Percentiles rank a stretch among this genome's conserved stretches.
These are phyloP conservation scores for Nemopilema nomurai DNA, from an alignment of 30 jellyfish, hydroid and myxozoan genomes.

Conservation along the genomic window DNA sequence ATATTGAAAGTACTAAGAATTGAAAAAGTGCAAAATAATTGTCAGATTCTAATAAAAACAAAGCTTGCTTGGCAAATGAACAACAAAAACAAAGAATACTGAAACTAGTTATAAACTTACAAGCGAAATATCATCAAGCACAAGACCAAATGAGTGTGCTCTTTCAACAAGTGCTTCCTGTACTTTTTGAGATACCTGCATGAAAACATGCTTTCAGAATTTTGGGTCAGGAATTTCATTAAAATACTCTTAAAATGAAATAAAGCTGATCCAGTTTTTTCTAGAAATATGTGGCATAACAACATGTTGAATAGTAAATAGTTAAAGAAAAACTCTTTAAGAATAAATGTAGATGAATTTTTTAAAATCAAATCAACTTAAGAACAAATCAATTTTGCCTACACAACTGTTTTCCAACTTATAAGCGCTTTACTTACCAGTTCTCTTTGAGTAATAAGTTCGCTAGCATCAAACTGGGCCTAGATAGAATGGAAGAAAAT, in stretches of 20 bases:
- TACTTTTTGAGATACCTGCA: constrained; percentile 90
- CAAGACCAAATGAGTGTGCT: constrained; percentile 85
- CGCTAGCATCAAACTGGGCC: constrained; percentile 99
- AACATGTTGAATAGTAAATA: no score
- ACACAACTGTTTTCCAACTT: neutral
- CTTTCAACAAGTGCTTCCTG: constrained; percentile 91
- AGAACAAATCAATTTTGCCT: no score
- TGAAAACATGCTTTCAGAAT: neutral
- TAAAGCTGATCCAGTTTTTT: neutral
- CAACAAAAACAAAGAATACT: no score
- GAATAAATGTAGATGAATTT: no score
- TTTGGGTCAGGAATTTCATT: neutral
- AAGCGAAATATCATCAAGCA: constrained; percentile 93
- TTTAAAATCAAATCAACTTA: no score
- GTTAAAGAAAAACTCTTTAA: no score
- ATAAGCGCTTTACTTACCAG: constrained; percentile 58
- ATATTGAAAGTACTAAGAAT: no score
- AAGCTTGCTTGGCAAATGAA: no score
- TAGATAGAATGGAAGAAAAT: constrained; percentile 1
- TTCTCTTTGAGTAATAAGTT: constrained; percentile 96
- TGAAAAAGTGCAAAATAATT: no score
- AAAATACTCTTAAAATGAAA: no score
- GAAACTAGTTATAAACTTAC: constrained; percentile 42
- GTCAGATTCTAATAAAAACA: no score
- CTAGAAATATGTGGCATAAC: neutral